A percentile compares a stretch with the other conserved stretches of the same genome.
These are phyloP conservation scores for Dromaius novaehollandiae DNA, from an alignment of 2,113 vertebrate species.

Conservation along the genomic window DNA sequence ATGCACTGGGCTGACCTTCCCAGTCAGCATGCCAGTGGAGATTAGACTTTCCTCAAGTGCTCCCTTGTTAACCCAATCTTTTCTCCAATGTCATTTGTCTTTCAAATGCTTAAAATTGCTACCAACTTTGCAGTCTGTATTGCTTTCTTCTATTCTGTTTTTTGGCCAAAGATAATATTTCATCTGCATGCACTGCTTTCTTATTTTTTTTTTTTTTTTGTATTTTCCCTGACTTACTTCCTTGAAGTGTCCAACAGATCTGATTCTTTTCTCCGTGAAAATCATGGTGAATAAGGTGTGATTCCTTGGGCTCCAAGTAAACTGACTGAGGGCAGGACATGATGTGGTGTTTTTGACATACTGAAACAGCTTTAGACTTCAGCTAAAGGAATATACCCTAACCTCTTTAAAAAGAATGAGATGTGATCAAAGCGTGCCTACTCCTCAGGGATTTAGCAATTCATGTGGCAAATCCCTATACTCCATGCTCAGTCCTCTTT, in stretches of 20 bases:
- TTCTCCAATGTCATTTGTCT: slow-evolving; percentile 65
- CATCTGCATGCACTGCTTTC: background rate
- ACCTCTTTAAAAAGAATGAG: background rate
- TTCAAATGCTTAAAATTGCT: slow-evolving; percentile 69
- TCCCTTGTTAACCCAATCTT: slow-evolving; percentile 74
- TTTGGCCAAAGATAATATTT: slow-evolving; percentile 1
- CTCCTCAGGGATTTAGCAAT: slow-evolving; percentile 16
- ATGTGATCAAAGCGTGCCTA: slow-evolving; percentile 28
- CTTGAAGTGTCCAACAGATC: slow-evolving; percentile 40
- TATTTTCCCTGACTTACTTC: background rate
- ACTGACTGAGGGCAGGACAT: background rate
- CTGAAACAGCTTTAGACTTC: background rate
- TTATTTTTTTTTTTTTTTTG: background rate
- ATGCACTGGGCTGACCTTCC: slow-evolving; percentile 78
- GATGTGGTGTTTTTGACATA: slow-evolving; percentile 22
- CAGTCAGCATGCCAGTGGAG: slow-evolving; percentile 67
- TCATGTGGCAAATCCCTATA: slow-evolving; percentile 23
- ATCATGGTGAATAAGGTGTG: slow-evolving; percentile 3
- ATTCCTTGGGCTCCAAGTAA: background rate
- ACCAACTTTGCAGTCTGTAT: slow-evolving; percentile 53
- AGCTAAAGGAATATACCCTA: background rate
- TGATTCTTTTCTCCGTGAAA: slow-evolving; percentile 24
- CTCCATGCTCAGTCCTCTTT: background rate
- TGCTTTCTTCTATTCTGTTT: slow-evolving; percentile 33
- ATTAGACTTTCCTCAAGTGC: slow-evolving; percentile 75